Base-by-base conservation (phyloP, 2,888 invertebrate genomes). In the Gymnoscelis rufifasciata region DNA sequence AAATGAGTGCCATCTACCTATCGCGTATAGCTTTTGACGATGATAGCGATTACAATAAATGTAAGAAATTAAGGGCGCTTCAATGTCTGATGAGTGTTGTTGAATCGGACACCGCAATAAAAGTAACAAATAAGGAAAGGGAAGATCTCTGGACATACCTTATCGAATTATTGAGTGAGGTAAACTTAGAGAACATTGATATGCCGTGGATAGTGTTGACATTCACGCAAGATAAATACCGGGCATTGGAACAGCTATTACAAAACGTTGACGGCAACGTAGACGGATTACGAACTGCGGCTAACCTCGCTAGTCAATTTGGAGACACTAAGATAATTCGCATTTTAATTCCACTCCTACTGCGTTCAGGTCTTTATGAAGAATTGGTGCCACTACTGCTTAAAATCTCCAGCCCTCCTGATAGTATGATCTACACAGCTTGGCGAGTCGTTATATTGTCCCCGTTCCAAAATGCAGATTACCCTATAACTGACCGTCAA, bases 1-100 rank as follows among this genome's bases (percentile, higher is more conserved):
- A 87, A 74, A 86, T 88, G 84, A 83, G 86, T 3, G 88, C 88
- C 8, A 83, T 88, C 54, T 88, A 89, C 60, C 68, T 89, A 54
- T 87, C 86, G 8, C 73, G 88, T 41, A 88, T 88, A 44, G 88
- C 83, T 11, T 81, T 87, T 56, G 88, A 88, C 46, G 86, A 86
- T 46, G 88, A 84, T 35, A 79, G 78, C 57, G 83, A 86, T 56
- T 74, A 76, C 51, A 84, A 88, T 44, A 87, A 84, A 64, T 69
- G 72, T 46, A 89, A 86, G 62, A 87, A 88, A 66, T 67, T 89
- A 55, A 69, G 86, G 60, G 88, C 88, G 30, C 66, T 89, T 14
- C 89, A 89, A 62, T 88, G 88, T 57, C 64, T 89, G 31, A 78
- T 88, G 72, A 89, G 89, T 57, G 69, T 88, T 13, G 78, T 86